Base-by-base conservation (phyloP, 2,797 vertebrate genomes). In the Crocodylus rhombifer region DNA sequence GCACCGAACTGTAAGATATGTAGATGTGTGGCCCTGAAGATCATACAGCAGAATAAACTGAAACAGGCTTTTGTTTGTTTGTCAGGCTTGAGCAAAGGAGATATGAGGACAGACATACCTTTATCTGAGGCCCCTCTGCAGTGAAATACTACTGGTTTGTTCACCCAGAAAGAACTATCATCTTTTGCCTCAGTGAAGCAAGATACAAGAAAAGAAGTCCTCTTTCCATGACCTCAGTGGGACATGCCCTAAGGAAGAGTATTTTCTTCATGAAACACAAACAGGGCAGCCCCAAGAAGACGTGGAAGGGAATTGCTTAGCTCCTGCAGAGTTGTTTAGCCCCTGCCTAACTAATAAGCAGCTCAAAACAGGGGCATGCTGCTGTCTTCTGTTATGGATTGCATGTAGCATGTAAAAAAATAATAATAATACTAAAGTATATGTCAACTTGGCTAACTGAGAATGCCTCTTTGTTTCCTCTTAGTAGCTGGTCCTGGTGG, bases 361-460 rank as follows among this genome's bases (percentile, higher is more conserved):
- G 20, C 67, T 51, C 23, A 25, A 4, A 23, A 36, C 15, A 73
- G 33, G 36, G 51, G 15, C 69, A 42, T 14, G 51, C 8, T 36
- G 51, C 33, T 51, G 51, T 73, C 21, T 25, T 14, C 21, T 51
- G 36, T 42, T 73, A 51, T 51, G 14, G 51, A 36, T 42, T 13
- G 69, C 69, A 42, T 23, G 13, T 7, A 89, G 14, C 3, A 6
- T 4, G 5, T 12, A 20, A 26, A 58, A 87, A 64, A 89, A 91
- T 36, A 36, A 33, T 5, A 17, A 69, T 1, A 30, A 51, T 4
- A 1, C 4, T 51, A 51, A 51, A 51, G 1, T 7, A 10, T 15
- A 73, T 56, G 1, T 36, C 75, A 83, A 7, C 0, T 0, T 0
- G 51, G 61, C 71, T 30, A 57, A 58, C 55, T 0, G 1, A 73